These are phyloP conservation scores for Pemphigus obesinymphae DNA, from an alignment of 1,140 invertebrate genomes.

Conservation along the genomic window DNA sequence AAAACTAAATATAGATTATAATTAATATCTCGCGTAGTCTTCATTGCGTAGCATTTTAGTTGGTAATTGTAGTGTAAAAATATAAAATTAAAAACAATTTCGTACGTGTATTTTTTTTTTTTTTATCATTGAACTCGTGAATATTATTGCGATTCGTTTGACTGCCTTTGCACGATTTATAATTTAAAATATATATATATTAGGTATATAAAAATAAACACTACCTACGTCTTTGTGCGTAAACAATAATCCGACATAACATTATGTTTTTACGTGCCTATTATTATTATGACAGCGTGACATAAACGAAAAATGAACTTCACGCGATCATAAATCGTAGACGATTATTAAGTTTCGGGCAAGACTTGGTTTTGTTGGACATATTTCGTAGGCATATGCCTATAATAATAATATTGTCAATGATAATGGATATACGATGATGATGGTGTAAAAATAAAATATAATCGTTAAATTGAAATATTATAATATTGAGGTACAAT, in stretches of 20 bases:
- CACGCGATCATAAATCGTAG: too few relatives aligned
- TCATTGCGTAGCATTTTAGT: too few relatives aligned
- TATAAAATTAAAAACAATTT: too few relatives aligned
- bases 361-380: neutral
- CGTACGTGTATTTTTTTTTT: neutral
- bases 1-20: too few relatives aligned
- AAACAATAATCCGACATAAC: neutral
- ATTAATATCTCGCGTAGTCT: too few relatives aligned
- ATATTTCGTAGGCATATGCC: too few relatives aligned
- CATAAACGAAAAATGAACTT: neutral
- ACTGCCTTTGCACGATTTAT: neutral
- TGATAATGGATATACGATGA: too few relatives aligned
- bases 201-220: too few relatives aligned
- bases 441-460: neutral
- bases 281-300: neutral
- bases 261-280: neutral
- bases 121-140: neutral
- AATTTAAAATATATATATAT: neutral
- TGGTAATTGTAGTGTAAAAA: too few relatives aligned
- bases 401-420: neutral
- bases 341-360: too few relatives aligned
- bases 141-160: neutral
- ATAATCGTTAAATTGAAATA: neutral
- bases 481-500: too few relatives aligned
- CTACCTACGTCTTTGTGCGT: neutral